Conservation (phyloP, 2,113 vertebrate species). For the Pelecanoides urinatrix region DNA sequence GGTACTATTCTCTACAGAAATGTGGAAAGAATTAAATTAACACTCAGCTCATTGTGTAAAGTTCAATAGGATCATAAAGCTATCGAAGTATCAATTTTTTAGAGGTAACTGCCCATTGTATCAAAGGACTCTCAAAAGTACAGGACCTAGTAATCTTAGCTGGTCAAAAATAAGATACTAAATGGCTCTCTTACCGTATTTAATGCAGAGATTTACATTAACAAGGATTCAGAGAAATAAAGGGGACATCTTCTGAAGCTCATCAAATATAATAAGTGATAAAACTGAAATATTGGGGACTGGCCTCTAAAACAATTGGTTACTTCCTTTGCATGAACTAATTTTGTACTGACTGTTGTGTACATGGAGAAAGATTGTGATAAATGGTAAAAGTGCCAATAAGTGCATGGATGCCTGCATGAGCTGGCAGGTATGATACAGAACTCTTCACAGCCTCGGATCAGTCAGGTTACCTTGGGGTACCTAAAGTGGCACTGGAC, state of each 20-base stretch:
- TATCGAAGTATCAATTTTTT: slow-evolving; percentile 34
- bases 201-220: neutral
- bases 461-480: neutral
- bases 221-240: neutral
- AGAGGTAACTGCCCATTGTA: neutral
- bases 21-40: slow-evolving; percentile 48
- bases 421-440: neutral
- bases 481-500: neutral
- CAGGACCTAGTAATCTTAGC: neutral
- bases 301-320: neutral
- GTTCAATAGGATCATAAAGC: slow-evolving; percentile 48
- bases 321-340: neutral
- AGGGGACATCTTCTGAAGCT: neutral
- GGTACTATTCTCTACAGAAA: neutral
- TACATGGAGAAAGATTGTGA: neutral
- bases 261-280: neutral
- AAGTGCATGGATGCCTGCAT: neutral
- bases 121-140: neutral
- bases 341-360: neutral
- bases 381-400: neutral
- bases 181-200: neutral
- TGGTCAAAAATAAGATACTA: neutral
- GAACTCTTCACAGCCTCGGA: neutral
- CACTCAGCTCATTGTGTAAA: slow-evolving; percentile 30
- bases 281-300: neutral